A percentile compares a stretch with the other conserved stretches of the same genome.
phyloP scores from a whole-genome alignment of 2,113 vertebrate genomes.

The Muscicapa adusta region DNA sequence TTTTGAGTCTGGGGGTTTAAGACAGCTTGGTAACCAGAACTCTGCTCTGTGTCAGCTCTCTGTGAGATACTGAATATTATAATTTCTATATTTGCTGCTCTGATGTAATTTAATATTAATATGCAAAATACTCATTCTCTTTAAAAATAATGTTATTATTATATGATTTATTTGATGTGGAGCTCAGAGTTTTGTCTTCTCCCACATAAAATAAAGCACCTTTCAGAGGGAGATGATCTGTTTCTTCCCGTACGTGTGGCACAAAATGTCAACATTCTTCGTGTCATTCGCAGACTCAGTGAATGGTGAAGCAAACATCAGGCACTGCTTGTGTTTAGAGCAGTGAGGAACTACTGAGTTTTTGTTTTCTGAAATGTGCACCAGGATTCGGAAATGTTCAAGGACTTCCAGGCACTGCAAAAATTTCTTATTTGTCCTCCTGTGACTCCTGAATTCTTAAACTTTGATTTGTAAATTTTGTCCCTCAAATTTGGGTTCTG shows the following conservation, averaged over 20 bases:
- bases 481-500: background rate
- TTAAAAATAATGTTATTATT: constrained; percentile 64
- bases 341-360: constrained; percentile 2
- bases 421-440: background rate
- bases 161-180: constrained; percentile 60
- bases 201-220: constrained; percentile 51
- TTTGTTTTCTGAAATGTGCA: constrained; percentile 28
- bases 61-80: constrained; percentile 18
- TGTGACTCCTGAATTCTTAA: background rate
- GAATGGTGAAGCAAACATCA: constrained; percentile 45
- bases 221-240: constrained; percentile 52
- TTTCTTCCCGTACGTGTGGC: constrained; percentile 12
- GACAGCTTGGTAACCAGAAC: constrained; percentile 31
- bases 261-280: constrained; percentile 59
- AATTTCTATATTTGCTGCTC: constrained; percentile 45
- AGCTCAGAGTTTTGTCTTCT: constrained; percentile 51
- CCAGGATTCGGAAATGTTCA: background rate
- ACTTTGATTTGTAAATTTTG: constrained; percentile 2
- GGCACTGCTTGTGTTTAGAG: background rate
- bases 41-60: constrained; percentile 19
- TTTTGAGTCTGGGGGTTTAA: constrained; percentile 24
- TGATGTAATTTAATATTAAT: constrained; percentile 57
- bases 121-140: constrained; percentile 54
- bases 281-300: constrained; percentile 40
- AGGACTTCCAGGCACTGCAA: background rate